Conservation (phyloP, 2,797 vertebrate genomes). For the Schizopygopsis malacanthus region DNA sequence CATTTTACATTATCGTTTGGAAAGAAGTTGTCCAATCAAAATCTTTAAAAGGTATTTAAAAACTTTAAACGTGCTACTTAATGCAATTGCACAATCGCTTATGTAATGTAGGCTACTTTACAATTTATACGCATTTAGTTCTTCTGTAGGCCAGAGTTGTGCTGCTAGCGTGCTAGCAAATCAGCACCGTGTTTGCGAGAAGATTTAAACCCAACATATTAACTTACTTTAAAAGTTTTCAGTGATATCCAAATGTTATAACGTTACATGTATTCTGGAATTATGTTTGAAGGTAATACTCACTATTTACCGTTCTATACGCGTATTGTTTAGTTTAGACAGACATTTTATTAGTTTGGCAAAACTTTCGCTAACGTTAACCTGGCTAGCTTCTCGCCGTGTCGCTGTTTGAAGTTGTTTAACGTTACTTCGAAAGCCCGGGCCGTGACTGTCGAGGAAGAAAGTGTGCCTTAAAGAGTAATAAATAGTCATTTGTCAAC, state of each 20-base stretch:
- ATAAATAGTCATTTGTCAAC: neutral
- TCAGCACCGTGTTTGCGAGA: constrained; percentile 7
- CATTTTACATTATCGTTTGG: neutral
- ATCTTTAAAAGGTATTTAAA: neutral
- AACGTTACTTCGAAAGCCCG: neutral
- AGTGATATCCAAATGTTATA: too few species aligned
- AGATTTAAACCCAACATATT: neutral
- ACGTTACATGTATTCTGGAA: neutral
- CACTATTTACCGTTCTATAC: neutral
- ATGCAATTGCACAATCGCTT: neutral
- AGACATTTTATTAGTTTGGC: neutral
- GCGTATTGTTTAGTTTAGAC: neutral
- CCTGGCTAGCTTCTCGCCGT: neutral
- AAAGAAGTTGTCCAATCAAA: too few species aligned
- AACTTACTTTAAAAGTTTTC: too few species aligned
- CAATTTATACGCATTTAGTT: neutral
- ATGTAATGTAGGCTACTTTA: neutral
- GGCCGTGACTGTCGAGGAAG: neutral
- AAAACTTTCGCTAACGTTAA: constrained; percentile 26
- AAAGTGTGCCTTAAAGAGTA: neutral
- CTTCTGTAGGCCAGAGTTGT: constrained; percentile 29
- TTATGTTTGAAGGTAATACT: neutral
- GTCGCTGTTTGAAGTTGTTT: neutral
- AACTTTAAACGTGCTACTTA: neutral
- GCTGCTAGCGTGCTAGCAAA: constrained; percentile 41